Base-by-base conservation (phyloP, 2,888 invertebrate species). In the Ligdia adustata region DNA sequence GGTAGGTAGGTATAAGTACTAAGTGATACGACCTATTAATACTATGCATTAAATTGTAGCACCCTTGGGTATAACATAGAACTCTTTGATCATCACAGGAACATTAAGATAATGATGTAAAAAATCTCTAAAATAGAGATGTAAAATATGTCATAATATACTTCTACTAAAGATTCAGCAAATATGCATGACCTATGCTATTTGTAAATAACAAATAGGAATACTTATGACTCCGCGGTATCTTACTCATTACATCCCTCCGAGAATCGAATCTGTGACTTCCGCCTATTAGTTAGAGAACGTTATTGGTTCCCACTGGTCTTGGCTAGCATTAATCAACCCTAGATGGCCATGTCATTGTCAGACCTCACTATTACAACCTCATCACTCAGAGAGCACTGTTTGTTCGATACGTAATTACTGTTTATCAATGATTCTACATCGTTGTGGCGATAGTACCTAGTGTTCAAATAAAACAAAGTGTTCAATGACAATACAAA, bases 211-310 rank as follows among this genome's bases (percentile, higher is more conserved):
- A n/a, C n/a, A n/a, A n/a, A n/a, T n/a, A n/a, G n/a, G n/a, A n/a
- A n/a, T n/a, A n/a, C n/a, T n/a, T n/a, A n/a, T 37, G 14, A 9
- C 4, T 27, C 5, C 39, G 13, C 37, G 13, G 37, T 33, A 16
- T 33, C 33, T 22, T 34, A 22, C 4, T 2, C n/a, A 4, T n/a
- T 6, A 5, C 62, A 66, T 62, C 69, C 60, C 64, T 60, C 57
- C 28, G 59, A 68, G 75, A 75, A 66, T 67, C 56, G 66, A 79
- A 77, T 78, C 70, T 65, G 65, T 65, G 49, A 72, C 66, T 75
- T 79, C 74, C 77, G 77, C 74, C n/a, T 72, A 72, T 75, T 69
- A 67, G 55, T 45, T 55, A 51, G 43, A 37, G 53, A 45, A 48
- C 48, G 35, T 29, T 15, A 14, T 22, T 27, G 33, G 16, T 4